Conservation (phyloP, 2,888 invertebrate genomes). For the Brachyopa scutellaris region DNA sequence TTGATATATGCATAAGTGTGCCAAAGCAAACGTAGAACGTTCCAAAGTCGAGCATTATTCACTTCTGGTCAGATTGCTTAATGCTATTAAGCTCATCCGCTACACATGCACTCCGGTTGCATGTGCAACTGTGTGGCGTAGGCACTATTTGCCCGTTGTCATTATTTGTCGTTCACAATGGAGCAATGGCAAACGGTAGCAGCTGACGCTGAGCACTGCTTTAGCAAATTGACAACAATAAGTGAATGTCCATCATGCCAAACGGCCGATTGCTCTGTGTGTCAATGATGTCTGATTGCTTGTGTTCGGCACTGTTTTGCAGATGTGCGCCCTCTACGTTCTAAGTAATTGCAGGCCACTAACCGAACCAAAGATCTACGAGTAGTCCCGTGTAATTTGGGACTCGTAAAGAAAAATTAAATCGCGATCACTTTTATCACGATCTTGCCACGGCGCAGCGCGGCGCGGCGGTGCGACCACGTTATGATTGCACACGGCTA, state of each 20-base stretch:
- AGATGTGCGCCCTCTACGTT: slow-evolving; percentile 36
- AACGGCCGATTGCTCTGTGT: slow-evolving; percentile 17
- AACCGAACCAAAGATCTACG: background rate
- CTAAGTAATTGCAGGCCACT: slow-evolving; percentile 54
- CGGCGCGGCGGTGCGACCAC: too few species aligned
- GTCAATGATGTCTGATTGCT: slow-evolving; percentile 63
- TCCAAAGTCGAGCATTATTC: slow-evolving; percentile 65
- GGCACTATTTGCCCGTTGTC: slow-evolving; percentile 19
- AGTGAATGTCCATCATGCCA: slow-evolving; percentile 64
- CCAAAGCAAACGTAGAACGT: slow-evolving; percentile 50
- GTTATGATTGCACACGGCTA: slow-evolving; percentile 76
- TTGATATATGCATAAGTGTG: slow-evolving; percentile 69
- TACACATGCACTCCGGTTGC: slow-evolving; percentile 46
- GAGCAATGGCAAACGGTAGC: background rate
- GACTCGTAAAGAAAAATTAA: slow-evolving; percentile 78
- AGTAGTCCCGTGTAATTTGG: slow-evolving; percentile 52
- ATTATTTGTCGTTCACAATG: slow-evolving; percentile 44
- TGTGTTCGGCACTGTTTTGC: background rate
- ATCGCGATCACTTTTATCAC: slow-evolving; percentile 82
- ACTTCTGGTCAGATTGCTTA: slow-evolving; percentile 59
- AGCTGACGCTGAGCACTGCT: background rate
- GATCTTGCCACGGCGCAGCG: slow-evolving; percentile 76
- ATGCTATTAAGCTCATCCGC: slow-evolving; percentile 72
- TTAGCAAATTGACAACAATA: slow-evolving; percentile 70
- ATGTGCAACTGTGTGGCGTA: background rate